Evolutionary conservation across 2,797 vertebrate genomes (phyloP).

Genomic region (Danio tinwini): DNA sequence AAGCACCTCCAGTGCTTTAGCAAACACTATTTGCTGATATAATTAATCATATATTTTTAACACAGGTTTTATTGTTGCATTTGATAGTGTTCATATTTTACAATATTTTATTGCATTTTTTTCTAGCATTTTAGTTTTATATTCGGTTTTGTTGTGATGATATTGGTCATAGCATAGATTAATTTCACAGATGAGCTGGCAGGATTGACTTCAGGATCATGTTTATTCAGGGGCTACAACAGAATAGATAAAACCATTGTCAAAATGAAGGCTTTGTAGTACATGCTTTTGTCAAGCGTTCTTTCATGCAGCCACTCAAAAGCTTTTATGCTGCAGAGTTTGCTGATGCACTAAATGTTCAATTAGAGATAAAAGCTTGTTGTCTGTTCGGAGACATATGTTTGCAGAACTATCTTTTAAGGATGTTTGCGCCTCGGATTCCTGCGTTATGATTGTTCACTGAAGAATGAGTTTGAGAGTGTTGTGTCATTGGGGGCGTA

Average conservation of each 20-base stretch:
- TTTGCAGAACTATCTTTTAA: slow-evolving; percentile 31
- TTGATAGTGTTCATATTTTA: neutral
- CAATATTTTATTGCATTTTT: neutral
- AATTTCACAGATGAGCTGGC: slow-evolving; percentile 46
- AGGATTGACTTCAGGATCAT: slow-evolving; percentile 23
- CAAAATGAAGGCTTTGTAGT: slow-evolving; percentile 24
- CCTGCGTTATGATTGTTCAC: slow-evolving; percentile 44
- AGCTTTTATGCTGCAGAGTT: slow-evolving; percentile 38
- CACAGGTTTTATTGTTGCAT: neutral
- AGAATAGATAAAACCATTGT: slow-evolving; percentile 18
- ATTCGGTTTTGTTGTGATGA: slow-evolving; percentile 15
- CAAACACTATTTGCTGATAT: neutral
- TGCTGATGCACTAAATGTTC: slow-evolving; percentile 40
- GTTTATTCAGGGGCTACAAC: slow-evolving; percentile 19
- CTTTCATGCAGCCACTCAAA: slow-evolving; percentile 26
- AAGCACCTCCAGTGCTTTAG: neutral
- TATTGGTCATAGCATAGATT: slow-evolving; percentile 39
- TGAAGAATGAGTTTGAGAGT: slow-evolving; percentile 40
- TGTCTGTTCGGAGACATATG: slow-evolving; percentile 32
- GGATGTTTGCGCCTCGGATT: slow-evolving; percentile 30
- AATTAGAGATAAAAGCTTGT: slow-evolving; percentile 44
- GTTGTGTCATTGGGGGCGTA: slow-evolving; percentile 34
- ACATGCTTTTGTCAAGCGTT: slow-evolving; percentile 32
- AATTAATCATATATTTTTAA: neutral
- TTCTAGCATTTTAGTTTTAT: neutral